Base-by-base conservation (phyloP, 2,888 invertebrate genomes). In the Drosophila histrio region DNA sequence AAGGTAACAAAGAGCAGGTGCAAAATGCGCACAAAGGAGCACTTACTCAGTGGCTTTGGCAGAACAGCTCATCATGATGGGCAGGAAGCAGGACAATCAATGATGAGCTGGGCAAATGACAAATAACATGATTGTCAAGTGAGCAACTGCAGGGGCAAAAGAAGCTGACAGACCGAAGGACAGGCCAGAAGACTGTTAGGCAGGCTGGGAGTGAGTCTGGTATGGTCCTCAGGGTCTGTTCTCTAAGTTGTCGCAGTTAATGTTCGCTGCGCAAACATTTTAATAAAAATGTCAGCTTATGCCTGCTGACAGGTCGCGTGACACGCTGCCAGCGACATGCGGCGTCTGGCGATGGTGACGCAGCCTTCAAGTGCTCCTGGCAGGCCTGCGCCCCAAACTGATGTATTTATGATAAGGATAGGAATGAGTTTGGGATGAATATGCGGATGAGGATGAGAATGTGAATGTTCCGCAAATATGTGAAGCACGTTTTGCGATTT, bases 261-360 rank as follows among this genome's bases (percentile, higher is more conserved):
- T 76, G 76, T 66, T 68, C 66, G 56, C 60, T 70, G 79, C 69
- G 74, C 82, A 84, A 88, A 85, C 87, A 83, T 89, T 89, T 89
- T 89, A 89, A 89, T 89, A 89, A 89, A 89, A 89, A 87, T 88
- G 89, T 89, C 89, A 84, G 81, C 79, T 88, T 83, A 80, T 85
- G 80, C 71, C 67, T 79, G 78, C 56, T 77, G 86, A 83, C 88
- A 86, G 86, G 81, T 87, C 85, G 85, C 89, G 85, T 87, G 88
- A 85, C 88, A 79, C 65, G 78, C 84, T 86, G 88, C 87, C 88
- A 85, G 79, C 72, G 71, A 75, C 88, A 84, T 79, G 68, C 77
- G 86, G 74, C 56, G 58, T 69, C 69, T 52, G 64, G 61, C 39
- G 58, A 6, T 50, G 58, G 59, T 62, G 87, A 56, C 78, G 66